Base-by-base conservation (phyloP, 2,797 vertebrate species). In the Potorous gilbertii region DNA sequence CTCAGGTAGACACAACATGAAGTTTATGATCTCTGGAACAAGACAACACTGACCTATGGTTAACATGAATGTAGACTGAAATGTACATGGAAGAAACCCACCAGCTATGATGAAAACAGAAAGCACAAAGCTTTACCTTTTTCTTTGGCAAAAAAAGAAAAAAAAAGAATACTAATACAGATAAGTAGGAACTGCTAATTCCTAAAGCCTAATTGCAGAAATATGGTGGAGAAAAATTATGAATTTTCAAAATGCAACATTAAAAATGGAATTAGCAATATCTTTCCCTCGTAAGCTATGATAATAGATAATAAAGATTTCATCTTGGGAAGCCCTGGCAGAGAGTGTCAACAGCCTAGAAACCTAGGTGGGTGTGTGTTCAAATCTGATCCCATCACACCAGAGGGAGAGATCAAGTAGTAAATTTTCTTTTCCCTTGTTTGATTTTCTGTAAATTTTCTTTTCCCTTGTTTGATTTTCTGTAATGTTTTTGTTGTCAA, bases 301-400 rank as follows among this genome's bases (percentile, higher is more conserved):
- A 98, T 98, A 98, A 98, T 98, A 98, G 98, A 98, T 98, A 98
- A 98, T 98, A 98, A 98, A 98, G 98, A 96, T 98, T 98, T 98
- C 98, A 98, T 97, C 98, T 98, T 98, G 95, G 91, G 97, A 98
- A 98, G 96, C 91, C 87, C 95, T 96, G 89, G 95, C 94, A 94
- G 55, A 97, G 93, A 97, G 95, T 97, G 91, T 97, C 97, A 97
- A 97, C 97, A 97, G 96, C 97, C 95, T 97, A 97, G 97, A 97
- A 95, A 96, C 96, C 97, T 97, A 96, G 56, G 94, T 95, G 92
- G 40, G 95, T 91, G 94, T 91, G 34, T 87, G 74, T 59, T 95
- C 81, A 94, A 96, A 81, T 54, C 27, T 81, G 8, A 40, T 59
- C 40, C 95, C 10, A 4, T 56, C 55, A n/a, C 56, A 74, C n/a